Percentiles rank a stretch among this genome's conserved stretches.
Conservation (phyloP, 2,888 invertebrate genomes). For the Caenorhabditis sp. region DNA sequence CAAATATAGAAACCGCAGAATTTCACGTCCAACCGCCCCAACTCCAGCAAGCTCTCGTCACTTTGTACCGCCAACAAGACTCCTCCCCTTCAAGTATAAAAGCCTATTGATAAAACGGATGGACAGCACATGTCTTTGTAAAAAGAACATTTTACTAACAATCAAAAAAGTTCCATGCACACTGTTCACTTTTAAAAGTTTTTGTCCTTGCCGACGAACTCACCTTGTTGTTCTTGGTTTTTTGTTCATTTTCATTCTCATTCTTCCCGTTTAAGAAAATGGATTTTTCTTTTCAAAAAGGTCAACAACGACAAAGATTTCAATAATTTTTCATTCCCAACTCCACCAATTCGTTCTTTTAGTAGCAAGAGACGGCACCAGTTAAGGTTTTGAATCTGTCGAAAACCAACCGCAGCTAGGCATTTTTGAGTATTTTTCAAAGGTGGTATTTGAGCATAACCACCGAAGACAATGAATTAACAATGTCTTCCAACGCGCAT, state of each 20-base stretch:
- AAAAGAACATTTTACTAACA: background rate
- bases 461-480: background rate
- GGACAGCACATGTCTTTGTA: background rate
- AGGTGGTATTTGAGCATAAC: constrained; percentile 7
- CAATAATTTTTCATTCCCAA: background rate
- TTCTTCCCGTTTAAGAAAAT: constrained; percentile 1
- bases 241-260: background rate
- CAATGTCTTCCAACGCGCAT: background rate
- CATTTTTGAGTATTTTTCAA: constrained; percentile 25
- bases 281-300: background rate
- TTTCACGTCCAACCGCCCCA: constrained; percentile 42
- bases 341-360: background rate
- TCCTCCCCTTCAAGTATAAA: constrained; percentile 52
- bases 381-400: constrained; percentile 8
- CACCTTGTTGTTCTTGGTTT: too few species aligned
- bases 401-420: too few species aligned
- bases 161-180: background rate
- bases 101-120: constrained; percentile 28
- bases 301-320: constrained; percentile 1
- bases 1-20: constrained; percentile 48
- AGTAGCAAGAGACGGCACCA: background rate
- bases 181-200: background rate
- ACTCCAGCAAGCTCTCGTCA: constrained; percentile 22
- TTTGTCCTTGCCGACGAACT: too few species aligned
- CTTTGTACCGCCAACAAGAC: constrained; percentile 28